A percentile compares a stretch with the other conserved stretches of the same genome.
phyloP scores from a whole-genome alignment of 23 tunicate species.

The Ciona savignyi region DNA sequence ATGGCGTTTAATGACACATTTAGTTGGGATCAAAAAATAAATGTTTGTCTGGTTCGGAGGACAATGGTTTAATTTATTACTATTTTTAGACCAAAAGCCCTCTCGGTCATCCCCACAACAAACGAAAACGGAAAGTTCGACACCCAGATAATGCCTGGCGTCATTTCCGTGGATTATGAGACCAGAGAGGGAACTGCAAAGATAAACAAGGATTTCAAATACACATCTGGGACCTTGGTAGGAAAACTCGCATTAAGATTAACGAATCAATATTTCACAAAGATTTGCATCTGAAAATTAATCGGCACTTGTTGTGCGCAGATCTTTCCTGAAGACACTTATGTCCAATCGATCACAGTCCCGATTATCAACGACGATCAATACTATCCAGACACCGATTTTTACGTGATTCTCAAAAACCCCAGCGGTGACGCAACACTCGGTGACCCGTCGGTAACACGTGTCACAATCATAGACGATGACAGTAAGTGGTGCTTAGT shows the following conservation, averaged over 20 bases:
- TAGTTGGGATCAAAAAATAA: too few species aligned
- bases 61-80: background rate
- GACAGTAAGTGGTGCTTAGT: slow-evolving; percentile 72
- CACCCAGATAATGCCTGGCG: slow-evolving; percentile 32
- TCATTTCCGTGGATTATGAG: slow-evolving; percentile 54
- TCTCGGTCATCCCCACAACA: slow-evolving; percentile 22
- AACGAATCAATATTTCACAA: too few species aligned
- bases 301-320: background rate
- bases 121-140: slow-evolving; percentile 56
- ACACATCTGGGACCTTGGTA: slow-evolving; percentile 60
- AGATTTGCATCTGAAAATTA: background rate
- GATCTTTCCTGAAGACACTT: slow-evolving; percentile 48
- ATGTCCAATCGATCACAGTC: slow-evolving; percentile 27
- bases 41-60: background rate
- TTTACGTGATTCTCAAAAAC: slow-evolving; percentile 54
- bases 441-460: slow-evolving; percentile 65
- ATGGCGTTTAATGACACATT: too few species aligned
- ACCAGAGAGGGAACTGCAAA: slow-evolving; percentile 76
- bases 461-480: slow-evolving; percentile 70
- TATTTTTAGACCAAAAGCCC: slow-evolving; percentile 34
- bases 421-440: slow-evolving; percentile 47
- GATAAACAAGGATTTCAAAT: slow-evolving; percentile 63
- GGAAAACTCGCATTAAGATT: too few species aligned
- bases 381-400: slow-evolving; percentile 72
- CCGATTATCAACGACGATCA: slow-evolving; percentile 78